phyloP scores from a whole-genome alignment of 2,888 invertebrate genomes.

The Cantharis rufa region DNA sequence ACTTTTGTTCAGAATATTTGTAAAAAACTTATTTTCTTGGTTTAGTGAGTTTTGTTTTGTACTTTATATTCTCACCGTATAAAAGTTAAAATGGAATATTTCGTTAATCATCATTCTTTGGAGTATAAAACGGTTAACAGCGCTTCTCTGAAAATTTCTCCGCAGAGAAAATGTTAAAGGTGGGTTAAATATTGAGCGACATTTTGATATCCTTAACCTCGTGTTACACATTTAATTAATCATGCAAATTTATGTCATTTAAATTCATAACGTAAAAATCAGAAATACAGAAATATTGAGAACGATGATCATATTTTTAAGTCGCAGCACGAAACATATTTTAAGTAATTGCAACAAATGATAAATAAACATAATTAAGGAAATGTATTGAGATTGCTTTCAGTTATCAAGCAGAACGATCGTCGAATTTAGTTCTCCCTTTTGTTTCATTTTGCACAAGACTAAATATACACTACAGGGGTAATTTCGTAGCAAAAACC shows the following conservation, averaged over 20 bases:
- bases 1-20: no score
- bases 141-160: not conserved
- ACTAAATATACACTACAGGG: slow-evolving; percentile 26
- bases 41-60: not conserved
- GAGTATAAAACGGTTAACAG: not conserved
- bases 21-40: not conserved
- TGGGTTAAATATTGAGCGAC: not conserved
- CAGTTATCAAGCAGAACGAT: slow-evolving; percentile 5
- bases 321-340: not conserved
- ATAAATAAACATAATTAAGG: not conserved
- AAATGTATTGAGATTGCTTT: not conserved
- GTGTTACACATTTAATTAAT: not conserved
- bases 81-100: not conserved
- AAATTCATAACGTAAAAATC: not conserved
- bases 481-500: slow-evolving; percentile 25
- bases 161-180: not conserved
- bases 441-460: slow-evolving; percentile 21
- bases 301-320: not conserved
- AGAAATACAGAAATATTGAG: not conserved
- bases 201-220: not conserved
- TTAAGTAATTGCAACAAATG: not conserved
- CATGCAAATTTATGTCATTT: not conserved
- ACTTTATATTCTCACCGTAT: not conserved
- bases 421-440: slow-evolving; percentile 17
- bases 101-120: not conserved